phyloP scores from a whole-genome alignment of 2,113 vertebrate species.

The Seriola quinqueradiata region DNA sequence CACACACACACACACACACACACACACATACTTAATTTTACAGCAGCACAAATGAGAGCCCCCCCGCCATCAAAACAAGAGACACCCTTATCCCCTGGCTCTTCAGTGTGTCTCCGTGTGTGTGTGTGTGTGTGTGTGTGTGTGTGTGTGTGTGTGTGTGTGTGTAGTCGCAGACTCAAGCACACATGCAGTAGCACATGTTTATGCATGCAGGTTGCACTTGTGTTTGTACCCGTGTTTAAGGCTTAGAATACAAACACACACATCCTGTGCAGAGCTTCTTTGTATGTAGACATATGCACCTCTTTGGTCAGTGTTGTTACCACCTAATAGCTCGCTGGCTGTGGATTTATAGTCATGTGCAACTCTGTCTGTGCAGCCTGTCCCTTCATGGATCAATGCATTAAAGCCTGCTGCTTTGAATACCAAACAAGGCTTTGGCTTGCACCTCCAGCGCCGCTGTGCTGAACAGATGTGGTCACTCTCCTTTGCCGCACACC shows the following conservation, averaged over 20 bases:
- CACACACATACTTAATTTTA: constrained; percentile 47
- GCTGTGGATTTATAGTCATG: constrained; percentile 68
- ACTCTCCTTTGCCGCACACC: constrained; percentile 50
- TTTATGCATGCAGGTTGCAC: constrained; percentile 13
- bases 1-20: constrained; percentile 29
- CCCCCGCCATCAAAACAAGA: constrained; percentile 47
- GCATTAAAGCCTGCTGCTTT: constrained; percentile 68
- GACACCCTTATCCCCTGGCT: constrained; percentile 39
- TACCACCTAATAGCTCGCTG: constrained; percentile 60
- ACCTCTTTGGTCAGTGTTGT: constrained; percentile 54
- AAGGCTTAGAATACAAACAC: constrained; percentile 35
- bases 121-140: neutral
- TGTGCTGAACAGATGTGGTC: constrained; percentile 66
- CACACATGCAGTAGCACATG: neutral
- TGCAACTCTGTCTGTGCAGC: constrained; percentile 63
- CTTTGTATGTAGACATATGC: constrained; percentile 49
- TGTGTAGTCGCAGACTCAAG: neutral
- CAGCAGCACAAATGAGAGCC: constrained; percentile 45
- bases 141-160: neutral
- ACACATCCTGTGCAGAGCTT: constrained; percentile 22
- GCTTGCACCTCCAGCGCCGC: constrained; percentile 59
- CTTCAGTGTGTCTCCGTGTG: constrained; percentile 17
- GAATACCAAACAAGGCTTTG: constrained; percentile 76
- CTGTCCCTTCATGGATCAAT: constrained; percentile 78
- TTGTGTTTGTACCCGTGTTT: constrained; percentile 22